Conservation (phyloP, 2,113 vertebrate species). For the Neopipo cinnamomea region DNA sequence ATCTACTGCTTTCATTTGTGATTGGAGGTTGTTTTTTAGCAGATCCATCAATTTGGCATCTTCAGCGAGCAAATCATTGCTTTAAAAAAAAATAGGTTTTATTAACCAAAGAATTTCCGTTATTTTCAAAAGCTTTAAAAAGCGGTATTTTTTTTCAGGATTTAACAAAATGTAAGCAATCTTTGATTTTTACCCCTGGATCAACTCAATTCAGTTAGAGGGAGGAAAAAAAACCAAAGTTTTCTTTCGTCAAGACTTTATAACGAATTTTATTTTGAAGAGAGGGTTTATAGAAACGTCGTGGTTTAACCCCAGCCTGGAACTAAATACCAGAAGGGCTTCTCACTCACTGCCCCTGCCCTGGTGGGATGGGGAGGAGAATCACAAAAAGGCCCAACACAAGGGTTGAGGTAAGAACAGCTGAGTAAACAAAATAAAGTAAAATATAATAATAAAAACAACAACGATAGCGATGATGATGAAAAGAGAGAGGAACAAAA, state of each 20-base stretch:
- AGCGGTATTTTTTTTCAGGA: accelerated
- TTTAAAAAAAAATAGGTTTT: not conserved
- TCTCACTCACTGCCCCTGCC: not conserved
- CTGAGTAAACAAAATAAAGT: not conserved
- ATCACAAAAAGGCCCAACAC: not conserved
- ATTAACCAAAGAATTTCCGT: not conserved
- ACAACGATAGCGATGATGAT: not conserved
- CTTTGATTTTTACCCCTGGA: not conserved
- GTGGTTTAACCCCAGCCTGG: not conserved
- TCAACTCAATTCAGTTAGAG: not conserved
- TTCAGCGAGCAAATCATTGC: not conserved
- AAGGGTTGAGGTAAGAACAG: not conserved
- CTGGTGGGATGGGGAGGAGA: not conserved
- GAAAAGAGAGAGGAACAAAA: not conserved
- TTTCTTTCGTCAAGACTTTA: not conserved
- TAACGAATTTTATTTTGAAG: not conserved
- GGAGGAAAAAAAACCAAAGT: accelerated
- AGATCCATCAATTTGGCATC: not conserved
- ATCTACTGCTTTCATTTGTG: not conserved
- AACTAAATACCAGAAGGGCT: not conserved
- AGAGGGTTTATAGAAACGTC: accelerated
- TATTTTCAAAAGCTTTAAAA: not conserved
- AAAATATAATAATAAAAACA: not conserved
- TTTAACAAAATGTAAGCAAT: not conserved
- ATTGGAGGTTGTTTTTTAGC: not conserved